Base-by-base conservation (phyloP, 2,113 vertebrate genomes). In the Geococcyx californianus region DNA sequence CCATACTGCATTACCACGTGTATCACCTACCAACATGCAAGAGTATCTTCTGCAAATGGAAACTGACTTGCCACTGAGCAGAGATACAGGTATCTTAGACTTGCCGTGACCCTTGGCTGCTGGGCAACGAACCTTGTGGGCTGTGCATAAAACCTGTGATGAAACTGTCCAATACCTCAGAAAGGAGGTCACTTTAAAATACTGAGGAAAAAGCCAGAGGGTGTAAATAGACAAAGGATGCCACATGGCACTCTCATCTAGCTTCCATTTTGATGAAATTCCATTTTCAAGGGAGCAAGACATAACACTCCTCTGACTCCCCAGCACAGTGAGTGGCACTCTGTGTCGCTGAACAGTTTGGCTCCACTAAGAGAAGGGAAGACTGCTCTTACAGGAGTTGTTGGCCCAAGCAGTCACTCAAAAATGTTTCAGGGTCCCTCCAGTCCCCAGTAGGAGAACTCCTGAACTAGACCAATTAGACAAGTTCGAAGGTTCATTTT, bases 71-170 rank as follows among this genome's bases (percentile, higher is more conserved):
- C 9, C 42, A 34, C 4, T 7, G 13, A 95, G 59, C 59, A 84
- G 76, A 72, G 28, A 79, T 38, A 13, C 29, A 55, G 58, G 74
- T n/a, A 67, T 34, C 29, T 10, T 14, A 52, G 21, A 56, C 7
- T 42, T 0, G 1, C 34, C 5, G 1, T 9, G 11, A 83, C 10
- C 21, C 31, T 29, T 16, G 52, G 36, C n/a, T 7, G 0, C 49
- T 47, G 55, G 33, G 17, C 70, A 85, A 67, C 15, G 88, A 79
- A 47, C 28, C 12, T 28, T 40, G 26, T 8, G 18, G 3, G 4
- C 23, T 62, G 9, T 17, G 18, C 21, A 40, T 25, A n/a, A 51
- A 91, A 40, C 15, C 36, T 28, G 11, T 62, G 24, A 68, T 18
- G 8, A 58, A 74, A 70, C n/a, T 33, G 38, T 26, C 13, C n/a